Evolutionary conservation across 2,797 vertebrate genomes (phyloP).

Genomic region (Xyrichtys novacula): DNA sequence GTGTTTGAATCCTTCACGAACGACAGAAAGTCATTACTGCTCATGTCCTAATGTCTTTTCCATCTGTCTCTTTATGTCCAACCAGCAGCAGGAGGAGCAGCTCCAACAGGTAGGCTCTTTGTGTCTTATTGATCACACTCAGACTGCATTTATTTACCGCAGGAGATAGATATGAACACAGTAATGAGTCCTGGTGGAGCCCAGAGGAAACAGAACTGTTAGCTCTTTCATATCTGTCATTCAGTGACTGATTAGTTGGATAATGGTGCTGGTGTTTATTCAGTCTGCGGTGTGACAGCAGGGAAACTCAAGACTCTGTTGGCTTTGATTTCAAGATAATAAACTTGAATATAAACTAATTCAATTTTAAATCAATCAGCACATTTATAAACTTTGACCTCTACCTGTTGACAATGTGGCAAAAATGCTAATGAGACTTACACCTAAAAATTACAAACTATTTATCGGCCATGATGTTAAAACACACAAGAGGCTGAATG

Average conservation of each 20-base stretch:
- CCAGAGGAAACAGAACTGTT: not conserved
- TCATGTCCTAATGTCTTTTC: slow-evolving; percentile 43
- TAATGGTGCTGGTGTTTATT: no score
- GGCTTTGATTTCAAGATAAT: no score
- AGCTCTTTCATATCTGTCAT: not conserved
- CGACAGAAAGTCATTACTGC: slow-evolving; percentile 45
- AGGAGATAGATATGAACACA: slow-evolving; percentile 16
- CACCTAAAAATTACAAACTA: no score
- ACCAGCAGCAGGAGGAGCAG: slow-evolving; percentile 66
- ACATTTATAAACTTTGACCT: no score
- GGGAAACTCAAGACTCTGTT: no score
- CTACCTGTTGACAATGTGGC: no score
- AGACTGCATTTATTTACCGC: slow-evolving; percentile 40
- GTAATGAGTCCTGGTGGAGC: not conserved
- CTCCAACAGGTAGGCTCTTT: slow-evolving; percentile 75
- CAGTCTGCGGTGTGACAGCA: no score
- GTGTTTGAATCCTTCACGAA: slow-evolving; percentile 39
- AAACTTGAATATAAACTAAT: no score
- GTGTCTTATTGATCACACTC: slow-evolving; percentile 38
- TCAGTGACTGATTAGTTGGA: not conserved
- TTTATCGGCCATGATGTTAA: no score
- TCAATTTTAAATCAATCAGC: no score
- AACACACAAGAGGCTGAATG: no score
- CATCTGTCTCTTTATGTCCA: slow-evolving; percentile 30
- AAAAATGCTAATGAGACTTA: no score